Conservation (phyloP, 1,140 invertebrate species). For the Neocloeon triangulifer region DNA sequence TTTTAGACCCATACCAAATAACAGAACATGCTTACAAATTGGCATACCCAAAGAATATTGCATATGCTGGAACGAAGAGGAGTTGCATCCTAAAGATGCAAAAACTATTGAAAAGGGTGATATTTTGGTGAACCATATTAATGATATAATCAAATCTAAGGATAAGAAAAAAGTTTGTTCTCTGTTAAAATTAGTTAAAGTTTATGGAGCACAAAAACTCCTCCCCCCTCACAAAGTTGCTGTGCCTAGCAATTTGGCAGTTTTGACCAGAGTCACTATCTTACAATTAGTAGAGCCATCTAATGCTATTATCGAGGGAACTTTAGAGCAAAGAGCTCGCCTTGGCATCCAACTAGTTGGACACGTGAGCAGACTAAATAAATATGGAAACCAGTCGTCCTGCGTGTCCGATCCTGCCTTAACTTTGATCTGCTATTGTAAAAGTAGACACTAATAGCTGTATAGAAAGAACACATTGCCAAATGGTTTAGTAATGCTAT, state of each 20-base stretch:
- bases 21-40: slow-evolving; percentile 21
- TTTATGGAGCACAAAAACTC: slow-evolving; percentile 10
- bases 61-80: slow-evolving; percentile 15
- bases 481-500: too few relatives aligned
- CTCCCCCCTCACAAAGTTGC: background rate
- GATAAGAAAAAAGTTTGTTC: slow-evolving; percentile 6
- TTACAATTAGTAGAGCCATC: slow-evolving; percentile 9
- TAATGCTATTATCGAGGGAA: slow-evolving; percentile 15
- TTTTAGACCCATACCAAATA: slow-evolving; percentile 13
- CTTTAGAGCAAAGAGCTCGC: slow-evolving; percentile 11
- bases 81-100: slow-evolving; percentile 8
- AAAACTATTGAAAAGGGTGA: slow-evolving; percentile 3
- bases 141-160: slow-evolving; percentile 3
- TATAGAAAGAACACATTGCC: too few relatives aligned
- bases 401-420: slow-evolving; percentile 13
- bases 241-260: background rate
- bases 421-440: slow-evolving; percentile 14
- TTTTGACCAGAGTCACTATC: slow-evolving; percentile 15
- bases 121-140: slow-evolving; percentile 7
- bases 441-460: too few relatives aligned
- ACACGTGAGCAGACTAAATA: slow-evolving; percentile 13
- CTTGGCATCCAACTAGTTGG: slow-evolving; percentile 9
- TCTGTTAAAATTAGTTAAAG: slow-evolving; percentile 11
- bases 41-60: slow-evolving; percentile 24
- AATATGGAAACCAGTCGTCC: slow-evolving; percentile 13